Base-by-base conservation (phyloP, 2,888 invertebrate species). In the Merodon equestris region DNA sequence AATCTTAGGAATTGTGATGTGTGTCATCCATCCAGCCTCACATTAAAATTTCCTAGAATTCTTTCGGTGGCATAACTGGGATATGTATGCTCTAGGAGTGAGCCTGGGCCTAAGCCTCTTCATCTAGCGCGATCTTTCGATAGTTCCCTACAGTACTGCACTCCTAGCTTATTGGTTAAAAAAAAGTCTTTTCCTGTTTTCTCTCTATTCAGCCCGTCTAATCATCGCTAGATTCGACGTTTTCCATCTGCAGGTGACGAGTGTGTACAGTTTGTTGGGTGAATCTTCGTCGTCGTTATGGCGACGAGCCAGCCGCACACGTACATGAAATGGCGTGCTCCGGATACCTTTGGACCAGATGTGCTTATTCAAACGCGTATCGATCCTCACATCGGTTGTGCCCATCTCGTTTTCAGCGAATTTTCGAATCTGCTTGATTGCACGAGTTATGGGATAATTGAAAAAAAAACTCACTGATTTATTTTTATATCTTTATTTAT, bases 241-340 rank as follows among this genome's bases (percentile, higher is more conserved):
- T 97, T 89, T 96, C 95, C 84, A 97, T 97, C 90, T 96, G 96
- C 84, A 96, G 51, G 98, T 97, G 82, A 99, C 98, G 84, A 99
- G 92, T 18, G 99, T 99, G 92, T 97, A 99, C 88, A 99, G 90
- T 91, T 99, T 99, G 91, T 99, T 95, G 58, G 96, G 94, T 7
- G 98, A 98, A 90, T 99, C 99, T 90, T 99, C 99, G 90, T 99
- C 99, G 86, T 99, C 99, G 88, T 99, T 99, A 84, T 99, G 94
- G 89, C 98, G 94, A 86, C 99, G 94, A 76, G 98, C 97, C 83
- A 99, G 91, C 86, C 99, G 94, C 51, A 99, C 98, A 81, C 99
- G 94, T 56, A 99, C 94, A 83, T 99, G 93, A 94, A 96, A 98
- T 83, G 99, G 99, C 81, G 99, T 99, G 90, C 98, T 98, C 90